A percentile compares a stretch with the other conserved stretches of the same genome.
phyloP scores from a whole-genome alignment of 2,113 vertebrate species.

The Chitala chitala region DNA sequence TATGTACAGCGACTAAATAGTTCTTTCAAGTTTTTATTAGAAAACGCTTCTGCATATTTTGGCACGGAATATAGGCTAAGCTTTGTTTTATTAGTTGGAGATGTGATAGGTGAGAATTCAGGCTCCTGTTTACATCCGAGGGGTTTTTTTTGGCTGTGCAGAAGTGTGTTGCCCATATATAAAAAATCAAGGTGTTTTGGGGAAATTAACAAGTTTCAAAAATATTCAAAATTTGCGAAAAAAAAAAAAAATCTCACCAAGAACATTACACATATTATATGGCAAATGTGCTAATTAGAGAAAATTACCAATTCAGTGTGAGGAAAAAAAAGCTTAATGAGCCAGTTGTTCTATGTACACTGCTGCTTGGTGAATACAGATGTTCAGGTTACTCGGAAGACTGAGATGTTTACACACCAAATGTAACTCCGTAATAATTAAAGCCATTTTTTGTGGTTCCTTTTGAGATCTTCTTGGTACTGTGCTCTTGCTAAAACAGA shows the following conservation, averaged over 20 bases:
- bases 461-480: neutral
- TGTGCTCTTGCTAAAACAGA: constrained; percentile 6
- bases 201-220: no score
- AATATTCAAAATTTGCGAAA: neutral
- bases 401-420: neutral
- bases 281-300: neutral
- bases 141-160: no score
- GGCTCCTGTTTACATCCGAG: no score
- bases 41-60: neutral
- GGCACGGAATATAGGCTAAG: neutral
- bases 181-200: neutral
- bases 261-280: neutral
- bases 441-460: neutral
- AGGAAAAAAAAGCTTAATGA: constrained; percentile 11
- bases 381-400: neutral
- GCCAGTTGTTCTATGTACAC: neutral
- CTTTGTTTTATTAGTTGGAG: neutral
- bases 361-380: neutral
- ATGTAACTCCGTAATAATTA: neutral
- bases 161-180: no score
- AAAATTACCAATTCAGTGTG: constrained; percentile 9
- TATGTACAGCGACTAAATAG: neutral
- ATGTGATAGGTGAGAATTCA: neutral
- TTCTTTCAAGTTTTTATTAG: neutral
- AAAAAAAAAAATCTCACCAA: neutral